Base-by-base conservation (phyloP, 1,140 invertebrate species). In the Macrotrachela quadricornifera region DNA sequence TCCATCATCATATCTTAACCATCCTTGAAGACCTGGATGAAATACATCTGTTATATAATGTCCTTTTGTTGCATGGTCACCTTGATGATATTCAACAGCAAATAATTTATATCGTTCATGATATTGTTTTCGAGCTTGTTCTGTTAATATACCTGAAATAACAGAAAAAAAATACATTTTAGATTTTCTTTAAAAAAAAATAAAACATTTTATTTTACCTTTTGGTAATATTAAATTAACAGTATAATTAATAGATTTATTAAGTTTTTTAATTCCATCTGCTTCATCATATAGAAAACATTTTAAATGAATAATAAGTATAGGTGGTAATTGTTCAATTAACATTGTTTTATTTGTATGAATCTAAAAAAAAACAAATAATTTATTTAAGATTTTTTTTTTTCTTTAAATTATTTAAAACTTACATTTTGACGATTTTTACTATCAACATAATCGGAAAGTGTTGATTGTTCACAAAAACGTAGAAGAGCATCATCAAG, bases 11-110 rank as follows among this genome's bases (percentile, higher is more conserved):
- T 83, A 90, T 46, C 85, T 77, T 55, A 94, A 73, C 87, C 87
- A 94, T 53, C 79, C 77, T 48, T 77, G 78, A 61, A 81, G 81
- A n/a, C 82, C 83, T 16, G 64, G 61, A 57, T 75, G 73, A 71
- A 80, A 91, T 36, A 82, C 82, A 64, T 91, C 85, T 1, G 84
- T 84, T 36, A 88, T 74, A 62, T 92, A 94, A 66, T 92, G 88
- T 11, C 87, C 87, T 63, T 91, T 91, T 2, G 79, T 81, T 1
- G 85, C 82, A 64, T 90, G 84, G 56, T 85, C 83, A 0, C 88
- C 87, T 64, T 88, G 84, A 62, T 94, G 88, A 64, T 91, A 90
- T 36, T 91, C 85, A 47, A 92, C 84, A 61, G 80, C 75, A 68
- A 84, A 78, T 51, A 47, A 57, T 21, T 50, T 54, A 13, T 54